phyloP scores from a whole-genome alignment of 2,888 invertebrate genomes.

The Hyalella azteca region DNA sequence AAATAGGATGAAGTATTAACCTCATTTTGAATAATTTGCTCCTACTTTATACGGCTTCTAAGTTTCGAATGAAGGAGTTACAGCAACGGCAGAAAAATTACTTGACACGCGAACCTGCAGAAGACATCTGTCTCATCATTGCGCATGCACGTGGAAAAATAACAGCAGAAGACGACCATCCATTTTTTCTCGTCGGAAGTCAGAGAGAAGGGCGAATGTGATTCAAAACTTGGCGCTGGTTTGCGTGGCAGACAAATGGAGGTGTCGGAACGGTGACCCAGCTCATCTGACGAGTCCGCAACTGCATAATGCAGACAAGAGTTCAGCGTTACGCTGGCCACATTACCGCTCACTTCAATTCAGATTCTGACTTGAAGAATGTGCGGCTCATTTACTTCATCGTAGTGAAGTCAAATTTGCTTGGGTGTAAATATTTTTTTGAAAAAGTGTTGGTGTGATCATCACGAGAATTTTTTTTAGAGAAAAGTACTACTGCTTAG shows the following conservation, averaged over 20 bases:
- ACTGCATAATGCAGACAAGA: slow-evolving; percentile 13
- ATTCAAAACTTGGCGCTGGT: slow-evolving; percentile 25
- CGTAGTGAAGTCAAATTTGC: too few relatives aligned
- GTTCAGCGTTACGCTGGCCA: background rate
- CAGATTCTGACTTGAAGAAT: background rate
- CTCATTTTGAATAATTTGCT: too few relatives aligned
- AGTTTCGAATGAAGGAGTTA: too few relatives aligned
- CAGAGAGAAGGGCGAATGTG: slow-evolving; percentile 3
- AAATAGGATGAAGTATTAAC: too few relatives aligned
- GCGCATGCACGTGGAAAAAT: background rate
- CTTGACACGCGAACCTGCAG: background rate
- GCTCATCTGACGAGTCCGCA: slow-evolving; percentile 30
- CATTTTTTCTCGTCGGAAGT: background rate
- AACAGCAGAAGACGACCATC: background rate
- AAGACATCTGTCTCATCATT: slow-evolving; percentile 3
- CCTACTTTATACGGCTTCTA: too few relatives aligned
- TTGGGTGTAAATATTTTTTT: too few relatives aligned
- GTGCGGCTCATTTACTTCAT: too few relatives aligned
- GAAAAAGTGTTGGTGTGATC: too few relatives aligned
- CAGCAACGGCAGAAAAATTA: slow-evolving; percentile 11
- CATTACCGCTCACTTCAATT: slow-evolving; percentile 17
- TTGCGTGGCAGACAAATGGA: slow-evolving; percentile 22
- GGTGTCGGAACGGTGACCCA: slow-evolving; percentile 30
- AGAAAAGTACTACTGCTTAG: too few relatives aligned
- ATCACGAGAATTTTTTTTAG: too few relatives aligned